Percentiles rank a stretch among this genome's conserved stretches.
These are phyloP conservation scores for Ethmia dodecea DNA, from an alignment of 2,888 invertebrate species.

Conservation along the genomic window DNA sequence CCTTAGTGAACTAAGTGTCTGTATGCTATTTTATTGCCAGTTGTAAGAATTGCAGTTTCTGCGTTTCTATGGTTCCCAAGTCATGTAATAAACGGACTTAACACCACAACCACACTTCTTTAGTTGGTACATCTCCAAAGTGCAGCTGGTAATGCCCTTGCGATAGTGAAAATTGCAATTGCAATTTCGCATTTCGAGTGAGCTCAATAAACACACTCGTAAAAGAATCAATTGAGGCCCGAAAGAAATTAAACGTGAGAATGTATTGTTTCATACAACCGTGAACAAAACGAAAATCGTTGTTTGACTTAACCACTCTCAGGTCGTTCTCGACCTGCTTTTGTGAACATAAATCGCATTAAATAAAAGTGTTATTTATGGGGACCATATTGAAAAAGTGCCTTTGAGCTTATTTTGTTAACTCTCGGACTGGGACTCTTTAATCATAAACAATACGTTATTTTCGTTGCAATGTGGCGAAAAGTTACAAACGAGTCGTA, in stretches of 20 bases:
- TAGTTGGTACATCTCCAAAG: too few relatives aligned
- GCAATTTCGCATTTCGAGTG: slow-evolving; percentile 62
- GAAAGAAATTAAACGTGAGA: slow-evolving; percentile 77
- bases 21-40: too few relatives aligned
- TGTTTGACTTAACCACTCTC: slow-evolving; percentile 68
- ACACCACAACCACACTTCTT: too few relatives aligned
- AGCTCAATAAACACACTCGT: slow-evolving; percentile 75
- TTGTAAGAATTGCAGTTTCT: too few relatives aligned
- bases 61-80: too few relatives aligned
- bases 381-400: slow-evolving; percentile 56
- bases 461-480: slow-evolving; percentile 31
- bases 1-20: too few relatives aligned
- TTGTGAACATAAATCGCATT: slow-evolving; percentile 67
- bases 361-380: slow-evolving; percentile 68
- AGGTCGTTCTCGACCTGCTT: slow-evolving; percentile 73
- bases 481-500: slow-evolving; percentile 19
- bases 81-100: too few relatives aligned
- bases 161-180: slow-evolving; percentile 48
- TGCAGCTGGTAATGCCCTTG: slow-evolving; percentile 6
- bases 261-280: slow-evolving; percentile 74
- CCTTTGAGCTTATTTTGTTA: slow-evolving; percentile 27
- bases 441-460: slow-evolving; percentile 37
- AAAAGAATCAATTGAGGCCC: slow-evolving; percentile 72
- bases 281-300: slow-evolving; percentile 68
- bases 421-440: slow-evolving; percentile 25